Conservation (phyloP, 2,113 vertebrate species). For the human (Homo sapiens) region DNA sequence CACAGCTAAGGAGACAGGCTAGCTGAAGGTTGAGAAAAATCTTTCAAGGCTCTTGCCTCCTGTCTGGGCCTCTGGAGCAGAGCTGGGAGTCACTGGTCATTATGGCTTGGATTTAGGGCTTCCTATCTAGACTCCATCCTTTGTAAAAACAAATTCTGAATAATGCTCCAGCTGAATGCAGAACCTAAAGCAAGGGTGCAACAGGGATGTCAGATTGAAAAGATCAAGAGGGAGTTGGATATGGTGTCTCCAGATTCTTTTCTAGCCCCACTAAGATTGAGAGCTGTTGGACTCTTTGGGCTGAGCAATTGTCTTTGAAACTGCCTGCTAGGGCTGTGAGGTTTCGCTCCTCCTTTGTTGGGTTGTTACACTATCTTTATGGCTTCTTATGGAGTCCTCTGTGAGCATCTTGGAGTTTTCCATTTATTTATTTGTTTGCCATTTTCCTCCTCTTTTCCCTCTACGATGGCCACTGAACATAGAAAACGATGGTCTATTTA, state of each 20-base stretch:
- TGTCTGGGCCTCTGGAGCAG: neutral
- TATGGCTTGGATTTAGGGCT: neutral
- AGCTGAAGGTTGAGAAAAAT: neutral
- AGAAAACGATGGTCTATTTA: neutral
- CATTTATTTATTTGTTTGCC: neutral
- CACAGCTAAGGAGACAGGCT: neutral
- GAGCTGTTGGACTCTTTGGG: neutral
- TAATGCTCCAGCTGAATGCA: neutral
- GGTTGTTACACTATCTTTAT: neutral
- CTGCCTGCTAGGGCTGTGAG: neutral
- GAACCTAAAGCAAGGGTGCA: neutral
- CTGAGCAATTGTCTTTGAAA: neutral
- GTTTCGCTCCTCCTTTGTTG: neutral
- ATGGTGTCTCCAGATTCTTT: neutral
- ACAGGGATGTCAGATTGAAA: neutral
- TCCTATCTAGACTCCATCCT: neutral
- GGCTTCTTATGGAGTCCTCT: neutral
- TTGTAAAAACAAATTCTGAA: neutral
- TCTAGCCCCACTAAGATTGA: neutral
- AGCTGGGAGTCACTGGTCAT: neutral
- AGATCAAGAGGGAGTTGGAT: neutral
- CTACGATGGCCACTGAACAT: neutral
- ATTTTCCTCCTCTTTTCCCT: neutral
- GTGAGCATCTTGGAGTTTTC: neutral
- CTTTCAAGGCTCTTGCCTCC: slow-evolving; percentile 11